A percentile compares a stretch with the other conserved stretches of the same genome.
Conservation (phyloP, 2,113 vertebrate species). For the Microcebus lehilahytsara region DNA sequence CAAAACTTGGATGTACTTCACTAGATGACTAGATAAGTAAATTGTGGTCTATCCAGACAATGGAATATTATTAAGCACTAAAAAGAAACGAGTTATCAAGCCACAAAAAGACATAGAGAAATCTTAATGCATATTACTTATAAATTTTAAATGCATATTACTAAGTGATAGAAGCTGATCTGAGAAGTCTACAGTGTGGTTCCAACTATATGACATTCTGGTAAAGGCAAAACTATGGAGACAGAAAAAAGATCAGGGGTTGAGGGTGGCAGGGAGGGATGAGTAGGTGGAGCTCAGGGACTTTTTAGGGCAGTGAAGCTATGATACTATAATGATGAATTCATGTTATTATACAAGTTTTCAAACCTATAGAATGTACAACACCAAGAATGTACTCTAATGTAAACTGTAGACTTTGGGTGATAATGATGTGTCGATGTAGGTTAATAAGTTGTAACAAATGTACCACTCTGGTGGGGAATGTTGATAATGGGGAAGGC, state of each 20-base stretch:
- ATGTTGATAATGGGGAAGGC: neutral
- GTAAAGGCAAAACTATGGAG: neutral
- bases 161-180: neutral
- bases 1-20: neutral
- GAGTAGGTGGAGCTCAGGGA: neutral
- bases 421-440: neutral
- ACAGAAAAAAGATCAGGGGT: neutral
- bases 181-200: neutral
- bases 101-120: neutral
- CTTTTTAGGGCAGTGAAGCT: neutral
- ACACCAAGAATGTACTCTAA: neutral
- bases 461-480: neutral
- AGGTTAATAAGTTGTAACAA: neutral
- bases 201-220: neutral
- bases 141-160: neutral
- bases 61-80: neutral
- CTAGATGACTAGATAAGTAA: neutral
- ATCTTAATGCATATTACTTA: neutral
- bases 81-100: neutral
- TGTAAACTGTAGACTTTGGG: neutral
- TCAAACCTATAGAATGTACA: neutral
- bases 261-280: neutral
- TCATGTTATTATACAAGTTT: neutral
- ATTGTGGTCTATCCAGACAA: neutral
- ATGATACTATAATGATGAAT: neutral